A percentile compares a stretch with the other conserved stretches of the same genome.
These are phyloP conservation scores for Aphaenogaster ashmeadi DNA, from an alignment of 1,140 invertebrate genomes.

Conservation along the genomic window DNA sequence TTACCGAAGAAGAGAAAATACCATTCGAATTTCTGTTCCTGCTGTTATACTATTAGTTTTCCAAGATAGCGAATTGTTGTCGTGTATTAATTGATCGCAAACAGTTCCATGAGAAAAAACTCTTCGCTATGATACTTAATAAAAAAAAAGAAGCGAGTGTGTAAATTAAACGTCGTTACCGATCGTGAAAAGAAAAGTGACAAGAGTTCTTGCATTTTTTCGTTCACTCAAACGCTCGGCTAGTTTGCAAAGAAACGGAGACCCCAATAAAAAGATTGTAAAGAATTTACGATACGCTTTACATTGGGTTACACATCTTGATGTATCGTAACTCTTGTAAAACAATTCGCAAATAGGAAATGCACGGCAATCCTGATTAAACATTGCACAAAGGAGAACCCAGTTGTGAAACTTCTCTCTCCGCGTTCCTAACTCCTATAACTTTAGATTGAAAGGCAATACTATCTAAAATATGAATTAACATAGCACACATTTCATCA, in stretches of 20 bases:
- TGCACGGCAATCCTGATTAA: slow-evolving; percentile 33
- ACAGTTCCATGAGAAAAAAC: not conserved
- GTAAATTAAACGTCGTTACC: not conserved
- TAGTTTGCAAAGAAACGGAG: not conserved
- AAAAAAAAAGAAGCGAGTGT: not conserved
- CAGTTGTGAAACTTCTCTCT: slow-evolving; percentile 20
- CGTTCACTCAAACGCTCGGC: not conserved
- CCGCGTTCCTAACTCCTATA: slow-evolving; percentile 1
- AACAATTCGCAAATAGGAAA: slow-evolving; percentile 42
- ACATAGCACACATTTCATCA: not conserved
- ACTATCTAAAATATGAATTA: slow-evolving; percentile 27
- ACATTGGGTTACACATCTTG: not conserved
- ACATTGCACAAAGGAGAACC: slow-evolving; percentile 31
- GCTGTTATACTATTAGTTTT: not conserved
- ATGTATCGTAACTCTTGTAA: slow-evolving; percentile 15
- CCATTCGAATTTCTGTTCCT: not conserved
- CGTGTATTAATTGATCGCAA: not conserved
- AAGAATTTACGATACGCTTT: not conserved
- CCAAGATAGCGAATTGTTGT: not conserved
- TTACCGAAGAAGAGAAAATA: not conserved
- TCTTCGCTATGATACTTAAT: not conserved
- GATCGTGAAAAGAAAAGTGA: not conserved
- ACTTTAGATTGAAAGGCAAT: slow-evolving; percentile 39
- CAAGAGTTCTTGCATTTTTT: not conserved
- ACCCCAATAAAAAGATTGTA: not conserved